A percentile compares a stretch with the other conserved stretches of the same genome.
These are phyloP conservation scores for Listrodromus nycthemerus DNA, from an alignment of 2,888 invertebrate genomes.

Conservation along the genomic window DNA sequence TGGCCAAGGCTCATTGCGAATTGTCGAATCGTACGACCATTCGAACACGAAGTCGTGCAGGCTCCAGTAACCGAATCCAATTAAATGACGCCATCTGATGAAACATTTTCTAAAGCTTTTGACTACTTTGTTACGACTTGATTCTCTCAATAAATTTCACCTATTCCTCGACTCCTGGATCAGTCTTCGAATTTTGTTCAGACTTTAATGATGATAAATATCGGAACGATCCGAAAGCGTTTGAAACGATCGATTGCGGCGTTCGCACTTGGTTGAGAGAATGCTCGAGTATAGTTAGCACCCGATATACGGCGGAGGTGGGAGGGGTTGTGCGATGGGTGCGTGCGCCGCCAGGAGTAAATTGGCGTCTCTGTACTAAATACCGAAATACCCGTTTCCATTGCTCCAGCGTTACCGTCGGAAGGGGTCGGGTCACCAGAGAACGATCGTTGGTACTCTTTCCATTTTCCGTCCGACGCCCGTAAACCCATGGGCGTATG, in stretches of 20 bases:
- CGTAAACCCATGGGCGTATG: constrained; percentile 46
- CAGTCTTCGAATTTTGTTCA: too few species aligned
- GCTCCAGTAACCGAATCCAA: too few species aligned
- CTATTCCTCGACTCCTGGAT: too few species aligned
- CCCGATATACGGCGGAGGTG: constrained; percentile 26
- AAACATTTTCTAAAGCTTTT: too few species aligned
- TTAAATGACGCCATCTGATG: too few species aligned
- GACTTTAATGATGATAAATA: neutral
- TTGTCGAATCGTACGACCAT: too few species aligned
- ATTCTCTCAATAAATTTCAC: too few species aligned
- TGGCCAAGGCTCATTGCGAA: too few species aligned
- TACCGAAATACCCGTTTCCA: constrained; percentile 74
- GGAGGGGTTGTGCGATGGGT: constrained; percentile 17
- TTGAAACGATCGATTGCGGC: neutral
- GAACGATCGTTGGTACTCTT: constrained; percentile 54
- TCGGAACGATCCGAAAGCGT: neutral
- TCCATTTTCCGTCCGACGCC: constrained; percentile 35
- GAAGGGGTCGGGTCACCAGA: constrained; percentile 20
- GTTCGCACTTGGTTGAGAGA: constrained; percentile 78
- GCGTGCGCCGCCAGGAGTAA: constrained; percentile 71
- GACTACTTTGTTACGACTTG: too few species aligned
- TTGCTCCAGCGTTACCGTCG: constrained; percentile 48
- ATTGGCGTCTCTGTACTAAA: constrained; percentile 80
- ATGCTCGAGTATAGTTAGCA: constrained; percentile 69
- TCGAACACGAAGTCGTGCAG: too few species aligned